A percentile compares a stretch with the other conserved stretches of the same genome.
phyloP scores from a whole-genome alignment of 2,888 invertebrate genomes.

The Steinernema hermaphroditum region DNA sequence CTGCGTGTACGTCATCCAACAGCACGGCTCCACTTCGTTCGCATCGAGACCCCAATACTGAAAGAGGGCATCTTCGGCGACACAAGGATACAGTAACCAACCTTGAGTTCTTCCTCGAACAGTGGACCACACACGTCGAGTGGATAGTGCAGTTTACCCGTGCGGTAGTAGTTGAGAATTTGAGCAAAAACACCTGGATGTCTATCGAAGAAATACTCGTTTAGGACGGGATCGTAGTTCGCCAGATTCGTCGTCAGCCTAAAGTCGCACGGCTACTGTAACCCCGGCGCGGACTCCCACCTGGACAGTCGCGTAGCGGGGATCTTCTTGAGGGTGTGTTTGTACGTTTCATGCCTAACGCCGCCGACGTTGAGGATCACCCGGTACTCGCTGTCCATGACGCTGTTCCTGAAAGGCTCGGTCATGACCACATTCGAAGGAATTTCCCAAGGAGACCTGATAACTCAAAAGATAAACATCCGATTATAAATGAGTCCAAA shows the following conservation, averaged over 20 bases:
- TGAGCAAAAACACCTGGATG: slow-evolving; percentile 83
- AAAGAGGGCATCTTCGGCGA: background rate
- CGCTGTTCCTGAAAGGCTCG: slow-evolving; percentile 43
- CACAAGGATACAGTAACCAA: slow-evolving; percentile 70
- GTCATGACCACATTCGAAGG: background rate
- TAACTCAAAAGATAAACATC: background rate
- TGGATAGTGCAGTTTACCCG: slow-evolving; percentile 95
- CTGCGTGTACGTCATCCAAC: slow-evolving; percentile 94
- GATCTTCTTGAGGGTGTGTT: slow-evolving; percentile 79
- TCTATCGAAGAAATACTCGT: slow-evolving; percentile 98
- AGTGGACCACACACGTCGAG: slow-evolving; percentile 98
- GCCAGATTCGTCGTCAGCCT: slow-evolving; percentile 89
- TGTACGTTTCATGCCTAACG: slow-evolving; percentile 81
- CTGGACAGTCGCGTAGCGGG: slow-evolving; percentile 82
- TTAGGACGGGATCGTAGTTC: slow-evolving; percentile 97
- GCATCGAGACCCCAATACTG: slow-evolving; percentile 89
- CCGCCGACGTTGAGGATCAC: slow-evolving; percentile 96
- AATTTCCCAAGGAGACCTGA: background rate
- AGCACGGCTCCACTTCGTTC: slow-evolving; percentile 89
- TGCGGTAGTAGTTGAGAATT: slow-evolving; percentile 70
- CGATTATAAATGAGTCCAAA: background rate
- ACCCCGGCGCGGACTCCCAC: slow-evolving; percentile 33
- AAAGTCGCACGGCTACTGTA: slow-evolving; percentile 67
- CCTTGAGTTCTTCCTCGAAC: slow-evolving; percentile 97
- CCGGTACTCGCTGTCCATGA: slow-evolving; percentile 71